Percentiles rank a stretch among this genome's conserved stretches.
Evolutionary conservation across 2,113 vertebrate species (phyloP).

Genomic region (Pantherophis guttatus): DNA sequence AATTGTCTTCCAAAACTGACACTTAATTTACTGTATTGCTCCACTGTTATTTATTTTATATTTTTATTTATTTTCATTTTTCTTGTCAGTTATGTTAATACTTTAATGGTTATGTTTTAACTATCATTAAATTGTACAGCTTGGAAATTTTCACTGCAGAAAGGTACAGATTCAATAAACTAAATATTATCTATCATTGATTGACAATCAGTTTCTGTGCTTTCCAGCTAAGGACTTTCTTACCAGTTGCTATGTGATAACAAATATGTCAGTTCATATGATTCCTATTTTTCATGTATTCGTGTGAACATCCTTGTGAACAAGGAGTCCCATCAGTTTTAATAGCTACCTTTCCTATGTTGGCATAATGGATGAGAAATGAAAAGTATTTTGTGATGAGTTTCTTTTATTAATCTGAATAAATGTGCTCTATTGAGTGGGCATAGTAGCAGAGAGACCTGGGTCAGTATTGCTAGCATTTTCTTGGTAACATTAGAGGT

Average conservation of each 20-base stretch:
- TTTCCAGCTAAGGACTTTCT: not conserved
- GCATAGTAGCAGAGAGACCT: not conserved
- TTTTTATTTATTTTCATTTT: not conserved
- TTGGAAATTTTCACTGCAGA: not conserved
- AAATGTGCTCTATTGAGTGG: not conserved
- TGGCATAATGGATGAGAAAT: not conserved
- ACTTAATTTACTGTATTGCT: not conserved
- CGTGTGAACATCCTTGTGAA: not conserved
- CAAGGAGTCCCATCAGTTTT: not conserved
- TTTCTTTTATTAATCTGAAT: not conserved
- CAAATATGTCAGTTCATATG: not conserved
- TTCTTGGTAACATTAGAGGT: not conserved
- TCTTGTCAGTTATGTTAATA: not conserved
- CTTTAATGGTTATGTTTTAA: not conserved
- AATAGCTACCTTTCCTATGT: not conserved
- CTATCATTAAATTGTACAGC: not conserved
- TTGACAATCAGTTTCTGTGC: not conserved
- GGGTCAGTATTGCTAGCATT: not conserved
- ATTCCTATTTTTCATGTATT: not conserved
- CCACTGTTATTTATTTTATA: not conserved
- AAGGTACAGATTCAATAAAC: not conserved
- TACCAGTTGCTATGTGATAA: not conserved
- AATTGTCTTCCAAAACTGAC: no score
- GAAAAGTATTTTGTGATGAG: not conserved
- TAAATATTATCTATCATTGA: not conserved